These are phyloP conservation scores for Physella acuta DNA, from an alignment of 1,140 invertebrate species.

Conservation along the genomic window DNA sequence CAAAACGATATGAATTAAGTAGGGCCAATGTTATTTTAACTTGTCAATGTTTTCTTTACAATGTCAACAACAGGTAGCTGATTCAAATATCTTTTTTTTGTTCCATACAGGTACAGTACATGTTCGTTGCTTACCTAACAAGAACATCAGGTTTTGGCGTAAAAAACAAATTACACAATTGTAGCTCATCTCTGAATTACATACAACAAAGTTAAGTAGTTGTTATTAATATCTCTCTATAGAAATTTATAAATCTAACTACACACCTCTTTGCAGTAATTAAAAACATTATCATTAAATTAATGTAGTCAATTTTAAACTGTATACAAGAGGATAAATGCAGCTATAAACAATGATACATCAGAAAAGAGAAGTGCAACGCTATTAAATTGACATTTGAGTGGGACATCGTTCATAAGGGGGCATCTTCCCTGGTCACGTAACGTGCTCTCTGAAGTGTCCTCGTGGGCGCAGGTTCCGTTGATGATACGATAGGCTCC, in stretches of 20 bases:
- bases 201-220: no score
- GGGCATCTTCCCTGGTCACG: conserved; percentile 56
- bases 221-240: no score
- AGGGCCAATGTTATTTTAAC: no score
- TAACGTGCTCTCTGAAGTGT: conserved; percentile 47
- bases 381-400: conserved; percentile 44
- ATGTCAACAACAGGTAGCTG: no score
- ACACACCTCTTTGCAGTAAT: not conserved
- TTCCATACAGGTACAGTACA: no score
- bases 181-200: no score
- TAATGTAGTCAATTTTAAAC: not conserved
- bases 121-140: no score
- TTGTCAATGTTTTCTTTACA: no score
- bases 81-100: no score
- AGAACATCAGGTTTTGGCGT: no score
- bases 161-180: no score
- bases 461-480: conserved; percentile 60
- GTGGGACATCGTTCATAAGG: conserved; percentile 44
- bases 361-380: not conserved
- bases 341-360: conserved; percentile 1
- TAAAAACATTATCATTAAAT: not conserved
- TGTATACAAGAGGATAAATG: not conserved
- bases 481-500: conserved; percentile 62
- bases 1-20: no score
- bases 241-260: not conserved